A percentile compares a stretch with the other conserved stretches of the same genome.
Conservation (phyloP, 2,888 invertebrate species). For the Myopa tessellatipennis region DNA sequence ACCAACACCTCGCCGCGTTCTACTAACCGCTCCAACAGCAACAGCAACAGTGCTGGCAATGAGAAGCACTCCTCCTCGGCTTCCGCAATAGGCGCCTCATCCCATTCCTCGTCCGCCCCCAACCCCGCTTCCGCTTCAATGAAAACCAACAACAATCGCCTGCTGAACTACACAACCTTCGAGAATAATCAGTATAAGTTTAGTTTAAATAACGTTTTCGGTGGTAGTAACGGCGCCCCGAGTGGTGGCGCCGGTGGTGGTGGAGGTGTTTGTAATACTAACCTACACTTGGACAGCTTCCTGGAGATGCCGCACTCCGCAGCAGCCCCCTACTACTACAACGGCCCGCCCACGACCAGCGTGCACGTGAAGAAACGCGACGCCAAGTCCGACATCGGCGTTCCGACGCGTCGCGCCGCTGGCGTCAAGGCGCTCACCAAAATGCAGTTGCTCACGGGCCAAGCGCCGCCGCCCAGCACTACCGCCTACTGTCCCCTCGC, state of each 20-base stretch:
- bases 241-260: slow-evolving; percentile 50
- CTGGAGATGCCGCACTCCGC: slow-evolving; percentile 64
- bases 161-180: slow-evolving; percentile 68
- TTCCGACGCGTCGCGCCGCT: slow-evolving; percentile 61
- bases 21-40: slow-evolving; percentile 30
- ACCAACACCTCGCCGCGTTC: slow-evolving; percentile 39
- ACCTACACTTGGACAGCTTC: slow-evolving; percentile 55
- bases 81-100: slow-evolving; percentile 39
- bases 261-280: slow-evolving; percentile 49
- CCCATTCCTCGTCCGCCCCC: slow-evolving; percentile 34
- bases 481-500: slow-evolving; percentile 58
- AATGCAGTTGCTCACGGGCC: slow-evolving; percentile 61
- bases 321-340: slow-evolving; percentile 63
- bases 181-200: slow-evolving; percentile 69
- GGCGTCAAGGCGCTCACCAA: slow-evolving; percentile 60
- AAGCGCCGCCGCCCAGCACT: slow-evolving; percentile 51
- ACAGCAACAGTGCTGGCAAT: slow-evolving; percentile 33
- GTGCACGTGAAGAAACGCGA: slow-evolving; percentile 61
- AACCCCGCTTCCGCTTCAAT: slow-evolving; percentile 19
- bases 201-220: slow-evolving; percentile 65
- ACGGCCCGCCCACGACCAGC: slow-evolving; percentile 54
- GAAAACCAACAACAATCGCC: slow-evolving; percentile 41
- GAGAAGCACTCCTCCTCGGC: slow-evolving; percentile 26
- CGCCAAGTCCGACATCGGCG: slow-evolving; percentile 68
- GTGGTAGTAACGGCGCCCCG: slow-evolving; percentile 50